phyloP scores from a whole-genome alignment of 2,113 vertebrate species.

The Mobula birostris region DNA sequence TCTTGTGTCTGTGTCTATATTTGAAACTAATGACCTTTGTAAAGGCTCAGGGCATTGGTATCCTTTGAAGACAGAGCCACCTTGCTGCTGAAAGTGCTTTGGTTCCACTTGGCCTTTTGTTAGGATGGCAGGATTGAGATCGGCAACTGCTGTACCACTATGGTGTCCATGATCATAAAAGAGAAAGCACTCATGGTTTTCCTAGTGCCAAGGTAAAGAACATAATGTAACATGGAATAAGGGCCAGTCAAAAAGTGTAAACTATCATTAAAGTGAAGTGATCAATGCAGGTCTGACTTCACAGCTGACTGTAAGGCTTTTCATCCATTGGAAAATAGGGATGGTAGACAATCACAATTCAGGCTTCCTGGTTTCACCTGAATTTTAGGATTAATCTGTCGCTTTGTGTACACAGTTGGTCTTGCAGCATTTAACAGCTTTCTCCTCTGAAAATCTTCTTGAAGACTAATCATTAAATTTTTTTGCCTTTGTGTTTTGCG shows the following conservation, averaged over 20 bases:
- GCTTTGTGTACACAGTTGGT: neutral
- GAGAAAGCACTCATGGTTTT: neutral
- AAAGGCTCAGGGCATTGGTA: neutral
- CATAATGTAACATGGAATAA: too few relatives aligned
- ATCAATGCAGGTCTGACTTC: too few relatives aligned
- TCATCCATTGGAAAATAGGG: too few relatives aligned
- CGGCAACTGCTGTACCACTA: neutral
- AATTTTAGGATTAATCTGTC: neutral
- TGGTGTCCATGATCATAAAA: neutral
- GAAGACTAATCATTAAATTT: neutral
- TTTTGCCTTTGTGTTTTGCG: neutral
- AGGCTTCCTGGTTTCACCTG: neutral
- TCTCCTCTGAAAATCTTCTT: neutral
- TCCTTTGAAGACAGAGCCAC: neutral
- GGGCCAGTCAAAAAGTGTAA: too few relatives aligned
- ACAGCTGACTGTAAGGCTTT: too few relatives aligned
- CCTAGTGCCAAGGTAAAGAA: too few relatives aligned
- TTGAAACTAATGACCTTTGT: neutral
- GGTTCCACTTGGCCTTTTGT: neutral
- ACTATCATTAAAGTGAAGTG: too few relatives aligned
- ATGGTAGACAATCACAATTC: neutral
- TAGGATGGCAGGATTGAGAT: neutral
- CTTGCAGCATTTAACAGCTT: neutral
- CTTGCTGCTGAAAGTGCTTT: neutral
- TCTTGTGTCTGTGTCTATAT: too few relatives aligned